A percentile compares a stretch with the other conserved stretches of the same genome.
Conservation (phyloP, 2,113 vertebrate genomes). For the Collichthys lucidus region DNA sequence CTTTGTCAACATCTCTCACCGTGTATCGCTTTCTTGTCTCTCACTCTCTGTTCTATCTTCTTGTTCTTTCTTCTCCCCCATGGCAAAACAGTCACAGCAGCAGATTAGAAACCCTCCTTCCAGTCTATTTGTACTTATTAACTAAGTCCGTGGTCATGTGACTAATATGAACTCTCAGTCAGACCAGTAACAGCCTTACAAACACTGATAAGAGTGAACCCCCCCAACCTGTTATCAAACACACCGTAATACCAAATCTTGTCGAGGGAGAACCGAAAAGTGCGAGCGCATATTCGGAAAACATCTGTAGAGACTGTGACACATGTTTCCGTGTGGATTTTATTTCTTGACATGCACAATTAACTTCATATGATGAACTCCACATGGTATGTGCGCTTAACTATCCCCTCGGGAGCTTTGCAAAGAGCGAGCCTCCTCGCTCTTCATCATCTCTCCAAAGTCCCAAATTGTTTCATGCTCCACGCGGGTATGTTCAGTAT, state of each 20-base stretch:
- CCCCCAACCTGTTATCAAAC: constrained; percentile 15
- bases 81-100: constrained; percentile 36
- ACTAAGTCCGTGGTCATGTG: constrained; percentile 29
- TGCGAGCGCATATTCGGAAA: background rate
- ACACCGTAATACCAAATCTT: background rate
- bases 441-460: background rate
- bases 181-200: constrained; percentile 27
- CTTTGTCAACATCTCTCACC: background rate
- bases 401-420: background rate
- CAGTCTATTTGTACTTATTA: constrained; percentile 49
- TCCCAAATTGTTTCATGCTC: constrained; percentile 11
- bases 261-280: background rate
- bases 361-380: constrained; percentile 20
- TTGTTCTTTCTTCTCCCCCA: background rate
- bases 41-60: background rate
- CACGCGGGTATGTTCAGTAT: background rate
- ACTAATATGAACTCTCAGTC: constrained; percentile 12
- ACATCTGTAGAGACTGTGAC: background rate
- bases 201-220: constrained; percentile 24
- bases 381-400: background rate
- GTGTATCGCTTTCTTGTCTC: background rate
- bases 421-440: background rate
- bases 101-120: constrained; percentile 43
- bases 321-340: constrained; percentile 7
- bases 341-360: constrained; percentile 22